Evolutionary conservation across 2,797 vertebrate genomes (phyloP).

Genomic region (Psittacula derbiana): DNA sequence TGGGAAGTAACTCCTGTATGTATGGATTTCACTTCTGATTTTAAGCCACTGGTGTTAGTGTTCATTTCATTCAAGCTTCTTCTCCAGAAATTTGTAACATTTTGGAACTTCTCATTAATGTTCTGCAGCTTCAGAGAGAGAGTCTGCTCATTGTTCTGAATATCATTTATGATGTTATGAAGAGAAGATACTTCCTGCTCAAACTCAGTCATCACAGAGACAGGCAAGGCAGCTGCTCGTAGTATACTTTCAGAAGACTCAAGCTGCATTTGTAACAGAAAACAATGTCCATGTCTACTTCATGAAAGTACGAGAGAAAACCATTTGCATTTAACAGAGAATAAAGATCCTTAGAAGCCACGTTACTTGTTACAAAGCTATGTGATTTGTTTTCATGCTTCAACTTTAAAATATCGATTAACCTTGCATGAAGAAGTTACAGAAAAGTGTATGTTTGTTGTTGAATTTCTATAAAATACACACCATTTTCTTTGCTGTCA

Average conservation of each 20-base stretch:
- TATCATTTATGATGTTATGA: conserved; percentile 70
- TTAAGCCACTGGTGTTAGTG: conserved; percentile 77
- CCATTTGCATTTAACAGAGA: neutral
- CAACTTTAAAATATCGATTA: neutral
- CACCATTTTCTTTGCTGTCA: neutral
- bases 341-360: neutral
- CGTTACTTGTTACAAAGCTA: neutral
- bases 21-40: conserved; percentile 81
- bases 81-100: conserved; percentile 84
- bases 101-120: conserved; percentile 83
- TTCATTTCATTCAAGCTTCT: conserved; percentile 76
- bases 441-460: neutral
- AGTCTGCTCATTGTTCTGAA: conserved; percentile 79
- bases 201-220: conserved; percentile 80
- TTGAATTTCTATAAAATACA: neutral
- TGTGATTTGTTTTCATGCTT: neutral
- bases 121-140: conserved; percentile 78
- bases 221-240: conserved; percentile 76
- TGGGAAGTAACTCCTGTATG: conserved; percentile 80
- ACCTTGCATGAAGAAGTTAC: neutral
- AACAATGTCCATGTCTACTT: conserved; percentile 78
- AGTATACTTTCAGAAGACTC: conserved; percentile 84
- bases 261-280: conserved; percentile 96
- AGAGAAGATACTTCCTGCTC: conserved; percentile 83
- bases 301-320: conserved; percentile 33